Conservation (phyloP, 2,888 invertebrate genomes). For the Tipula vernalis region DNA sequence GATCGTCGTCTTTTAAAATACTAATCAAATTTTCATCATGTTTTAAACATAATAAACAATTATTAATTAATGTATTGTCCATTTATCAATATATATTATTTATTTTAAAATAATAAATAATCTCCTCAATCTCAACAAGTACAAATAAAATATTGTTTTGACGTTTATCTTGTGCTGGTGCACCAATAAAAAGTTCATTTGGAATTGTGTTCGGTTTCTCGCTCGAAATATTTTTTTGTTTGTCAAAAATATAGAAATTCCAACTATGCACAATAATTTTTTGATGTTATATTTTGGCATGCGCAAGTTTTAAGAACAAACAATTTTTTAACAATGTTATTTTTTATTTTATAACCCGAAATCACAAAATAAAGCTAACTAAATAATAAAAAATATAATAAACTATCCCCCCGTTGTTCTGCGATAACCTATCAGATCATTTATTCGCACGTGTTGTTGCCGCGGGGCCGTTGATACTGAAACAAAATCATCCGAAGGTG, state of each 20-base stretch:
- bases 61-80: neutral
- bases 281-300: too few species aligned
- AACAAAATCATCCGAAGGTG: neutral
- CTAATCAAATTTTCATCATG: neutral
- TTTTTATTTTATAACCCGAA: neutral
- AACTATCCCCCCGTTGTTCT: neutral
- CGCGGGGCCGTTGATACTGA: neutral
- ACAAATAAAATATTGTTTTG: too few species aligned
- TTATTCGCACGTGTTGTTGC: neutral
- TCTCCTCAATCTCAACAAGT: too few species aligned
- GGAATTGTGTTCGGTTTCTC: too few species aligned
- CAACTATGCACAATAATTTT: too few species aligned
- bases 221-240: too few species aligned
- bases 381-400: neutral
- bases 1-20: conserved; percentile 26
- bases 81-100: neutral
- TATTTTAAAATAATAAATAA: too few species aligned
- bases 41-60: neutral
- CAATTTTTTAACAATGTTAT: neutral
- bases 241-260: too few species aligned
- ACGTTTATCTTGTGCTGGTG: too few species aligned
- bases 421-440: neutral
- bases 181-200: too few species aligned
- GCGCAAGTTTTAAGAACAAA: neutral
- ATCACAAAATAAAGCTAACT: neutral